These are phyloP conservation scores for Microctenopoma lineatum DNA, from an alignment of 2,797 vertebrate species.

Conservation along the genomic window DNA sequence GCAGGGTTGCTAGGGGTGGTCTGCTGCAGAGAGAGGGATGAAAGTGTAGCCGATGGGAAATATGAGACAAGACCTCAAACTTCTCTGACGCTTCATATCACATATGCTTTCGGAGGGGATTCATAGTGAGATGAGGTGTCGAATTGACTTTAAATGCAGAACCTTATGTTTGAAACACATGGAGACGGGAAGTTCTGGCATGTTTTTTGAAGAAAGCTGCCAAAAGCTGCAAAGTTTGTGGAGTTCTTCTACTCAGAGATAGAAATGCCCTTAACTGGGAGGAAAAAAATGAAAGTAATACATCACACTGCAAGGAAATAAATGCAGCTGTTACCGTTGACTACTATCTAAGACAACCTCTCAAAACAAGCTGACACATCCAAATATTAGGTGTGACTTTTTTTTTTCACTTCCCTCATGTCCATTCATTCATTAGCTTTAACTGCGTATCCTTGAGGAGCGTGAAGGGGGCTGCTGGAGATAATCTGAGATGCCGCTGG, in stretches of 20 bases:
- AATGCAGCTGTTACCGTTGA: conserved; percentile 6
- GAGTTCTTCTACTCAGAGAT: conserved; percentile 45
- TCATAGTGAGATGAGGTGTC: conserved; percentile 78
- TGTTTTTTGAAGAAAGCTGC: conserved; percentile 56
- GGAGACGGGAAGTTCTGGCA: conserved; percentile 62
- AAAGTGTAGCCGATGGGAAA: conserved; percentile 84
- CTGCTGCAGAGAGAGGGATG: conserved; percentile 75
- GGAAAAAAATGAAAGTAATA: conserved; percentile 14
- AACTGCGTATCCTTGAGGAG: background rate
- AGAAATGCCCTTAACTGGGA: conserved; percentile 29
- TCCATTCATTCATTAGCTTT: background rate
- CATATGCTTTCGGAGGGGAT: conserved; percentile 71
- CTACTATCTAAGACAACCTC: background rate
- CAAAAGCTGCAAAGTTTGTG: conserved; percentile 68
- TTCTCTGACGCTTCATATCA: conserved; percentile 74
- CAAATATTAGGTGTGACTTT: background rate
- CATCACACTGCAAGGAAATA: background rate
- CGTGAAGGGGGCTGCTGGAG: too few relatives aligned
- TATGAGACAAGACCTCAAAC: conserved; percentile 80
- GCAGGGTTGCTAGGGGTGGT: conserved; percentile 78
- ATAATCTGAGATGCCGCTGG: too few relatives aligned
- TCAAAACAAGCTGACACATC: too few relatives aligned
- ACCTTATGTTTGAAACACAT: conserved; percentile 72
- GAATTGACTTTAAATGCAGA: conserved; percentile 81
- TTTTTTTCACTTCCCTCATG: background rate